Conservation (phyloP, 2,888 invertebrate species). For the Drosophila helvetica region DNA sequence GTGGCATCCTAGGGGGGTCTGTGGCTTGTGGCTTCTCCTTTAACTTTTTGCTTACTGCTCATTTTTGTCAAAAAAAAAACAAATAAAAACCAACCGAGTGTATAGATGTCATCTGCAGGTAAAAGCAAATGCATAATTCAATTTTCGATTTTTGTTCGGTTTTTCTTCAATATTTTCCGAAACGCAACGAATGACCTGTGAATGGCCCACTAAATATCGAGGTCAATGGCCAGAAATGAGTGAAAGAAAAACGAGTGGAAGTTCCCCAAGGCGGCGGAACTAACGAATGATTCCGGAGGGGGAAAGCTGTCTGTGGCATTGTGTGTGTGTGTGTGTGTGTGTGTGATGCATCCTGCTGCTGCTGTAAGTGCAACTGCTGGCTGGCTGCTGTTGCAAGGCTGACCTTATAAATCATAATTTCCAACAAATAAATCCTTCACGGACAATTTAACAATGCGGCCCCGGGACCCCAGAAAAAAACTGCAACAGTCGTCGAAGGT, state of each 20-base stretch:
- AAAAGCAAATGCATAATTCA: slow-evolving; percentile 64
- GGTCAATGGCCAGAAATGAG: slow-evolving; percentile 62
- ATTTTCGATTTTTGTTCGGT: slow-evolving; percentile 34
- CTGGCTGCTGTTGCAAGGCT: slow-evolving; percentile 41
- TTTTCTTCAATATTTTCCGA: slow-evolving; percentile 46
- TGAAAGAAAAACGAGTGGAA: slow-evolving; percentile 52
- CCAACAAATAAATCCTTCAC: slow-evolving; percentile 75
- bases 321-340: slow-evolving; percentile 24
- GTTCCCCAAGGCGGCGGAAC: slow-evolving; percentile 8
- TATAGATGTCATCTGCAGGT: slow-evolving; percentile 49
- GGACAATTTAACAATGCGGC: slow-evolving; percentile 70
- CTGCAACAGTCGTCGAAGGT: slow-evolving; percentile 61
- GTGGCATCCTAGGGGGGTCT: no score
- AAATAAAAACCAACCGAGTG: not conserved
- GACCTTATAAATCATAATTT: slow-evolving; percentile 77
- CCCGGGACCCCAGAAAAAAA: slow-evolving; percentile 44
- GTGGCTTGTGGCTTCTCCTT: not conserved
- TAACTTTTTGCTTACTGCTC: slow-evolving; percentile 33
- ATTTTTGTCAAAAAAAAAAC: slow-evolving; percentile 9
- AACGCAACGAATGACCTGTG: not conserved
- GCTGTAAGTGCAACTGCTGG: slow-evolving; percentile 48
- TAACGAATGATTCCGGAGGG: slow-evolving; percentile 33
- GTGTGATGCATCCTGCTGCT: slow-evolving; percentile 9
- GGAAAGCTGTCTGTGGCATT: slow-evolving; percentile 12
- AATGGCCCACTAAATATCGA: slow-evolving; percentile 50